phyloP scores from a whole-genome alignment of 2,888 invertebrate species.

The Stramonita haemastoma region DNA sequence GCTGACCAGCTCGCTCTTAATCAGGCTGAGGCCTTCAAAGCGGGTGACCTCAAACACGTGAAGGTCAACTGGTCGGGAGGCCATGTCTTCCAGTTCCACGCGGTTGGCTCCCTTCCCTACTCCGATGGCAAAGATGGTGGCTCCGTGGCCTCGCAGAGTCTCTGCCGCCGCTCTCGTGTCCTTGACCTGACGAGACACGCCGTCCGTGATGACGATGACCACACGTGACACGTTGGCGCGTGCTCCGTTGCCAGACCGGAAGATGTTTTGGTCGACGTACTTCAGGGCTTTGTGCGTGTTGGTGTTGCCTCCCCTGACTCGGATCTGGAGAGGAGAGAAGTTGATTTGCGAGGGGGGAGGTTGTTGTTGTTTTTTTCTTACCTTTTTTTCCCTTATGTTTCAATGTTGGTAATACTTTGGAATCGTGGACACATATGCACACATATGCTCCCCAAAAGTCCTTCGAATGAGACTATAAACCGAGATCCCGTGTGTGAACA shows the following conservation, averaged over 20 bases:
- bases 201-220: slow-evolving; percentile 72
- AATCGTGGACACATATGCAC: too few relatives aligned
- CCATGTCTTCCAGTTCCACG: slow-evolving; percentile 66
- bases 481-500: too few relatives aligned
- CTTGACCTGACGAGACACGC: slow-evolving; percentile 56
- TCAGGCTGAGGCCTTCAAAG: slow-evolving; percentile 65
- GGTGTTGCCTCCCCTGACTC: slow-evolving; percentile 54
- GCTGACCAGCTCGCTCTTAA: slow-evolving; percentile 68
- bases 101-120: slow-evolving; percentile 67
- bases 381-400: too few relatives aligned
- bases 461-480: too few relatives aligned
- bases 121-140: slow-evolving; percentile 72
- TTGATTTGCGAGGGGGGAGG: background rate
- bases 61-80: slow-evolving; percentile 64
- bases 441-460: too few relatives aligned
- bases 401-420: too few relatives aligned
- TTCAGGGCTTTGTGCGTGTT: slow-evolving; percentile 64
- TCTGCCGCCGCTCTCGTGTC: slow-evolving; percentile 5
- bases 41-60: slow-evolving; percentile 70
- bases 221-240: slow-evolving; percentile 60
- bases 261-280: slow-evolving; percentile 58
- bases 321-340: slow-evolving; percentile 47
- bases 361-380: background rate
- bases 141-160: slow-evolving; percentile 53
- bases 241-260: slow-evolving; percentile 49